These are phyloP conservation scores for Sinocyclocheilus anshuiensis DNA, from an alignment of 2,113 vertebrate species.

Conservation along the genomic window DNA sequence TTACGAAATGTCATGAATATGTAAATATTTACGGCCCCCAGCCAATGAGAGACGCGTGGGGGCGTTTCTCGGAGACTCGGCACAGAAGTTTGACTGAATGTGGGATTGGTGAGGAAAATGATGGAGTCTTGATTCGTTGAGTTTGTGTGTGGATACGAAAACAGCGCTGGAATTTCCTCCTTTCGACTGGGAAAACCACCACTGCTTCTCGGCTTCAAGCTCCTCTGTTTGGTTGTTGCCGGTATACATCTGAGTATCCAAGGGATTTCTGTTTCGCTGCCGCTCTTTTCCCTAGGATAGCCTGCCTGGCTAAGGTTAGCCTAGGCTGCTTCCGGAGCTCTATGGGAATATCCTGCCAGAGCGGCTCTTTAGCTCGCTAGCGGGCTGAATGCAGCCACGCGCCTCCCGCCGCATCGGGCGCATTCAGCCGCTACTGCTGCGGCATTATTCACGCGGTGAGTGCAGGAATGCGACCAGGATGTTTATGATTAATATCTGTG, in stretches of 20 bases:
- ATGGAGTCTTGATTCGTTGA: constrained; percentile 64
- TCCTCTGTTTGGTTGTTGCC: background rate
- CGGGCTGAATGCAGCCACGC: constrained; percentile 33
- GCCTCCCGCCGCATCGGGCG: constrained; percentile 20
- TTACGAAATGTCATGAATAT: constrained; percentile 53
- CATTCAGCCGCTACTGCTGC: constrained; percentile 19
- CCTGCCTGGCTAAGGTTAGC: constrained; percentile 45
- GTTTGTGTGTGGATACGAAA: constrained; percentile 49
- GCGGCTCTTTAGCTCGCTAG: constrained; percentile 40
- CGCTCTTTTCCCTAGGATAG: constrained; percentile 18
- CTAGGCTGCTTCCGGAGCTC: constrained; percentile 17
- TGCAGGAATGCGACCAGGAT: background rate
- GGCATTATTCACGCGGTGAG: constrained; percentile 26
- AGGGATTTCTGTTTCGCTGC: background rate
- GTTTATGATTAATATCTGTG: background rate
- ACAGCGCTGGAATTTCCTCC: constrained; percentile 50
- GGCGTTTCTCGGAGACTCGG: constrained; percentile 60
- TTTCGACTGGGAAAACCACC: constrained; percentile 13
- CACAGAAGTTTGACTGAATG: constrained; percentile 53
- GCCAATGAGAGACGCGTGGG: constrained; percentile 62
- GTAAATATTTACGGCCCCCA: constrained; percentile 54
- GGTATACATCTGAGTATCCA: background rate
- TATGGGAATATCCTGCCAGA: constrained; percentile 25
- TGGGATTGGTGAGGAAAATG: constrained; percentile 55
- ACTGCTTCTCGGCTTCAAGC: background rate